Evolutionary conservation across 2,888 invertebrate species (phyloP), one percentile per base, ranked within the genome.

Genomic region (Orchesellides sinensis): DNA sequence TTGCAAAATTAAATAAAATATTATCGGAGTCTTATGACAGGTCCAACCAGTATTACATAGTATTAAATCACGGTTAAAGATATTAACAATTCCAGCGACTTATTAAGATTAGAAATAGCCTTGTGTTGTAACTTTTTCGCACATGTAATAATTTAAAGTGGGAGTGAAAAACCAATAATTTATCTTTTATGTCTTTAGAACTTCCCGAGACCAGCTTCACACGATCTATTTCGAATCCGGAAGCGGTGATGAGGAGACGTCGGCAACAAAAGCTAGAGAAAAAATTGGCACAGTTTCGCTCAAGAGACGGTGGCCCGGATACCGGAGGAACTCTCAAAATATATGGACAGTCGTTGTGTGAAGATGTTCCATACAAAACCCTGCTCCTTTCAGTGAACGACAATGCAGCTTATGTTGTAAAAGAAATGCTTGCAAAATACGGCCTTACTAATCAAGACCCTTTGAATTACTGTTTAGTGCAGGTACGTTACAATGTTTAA

Each of bases 331-430:
- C 96, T 2, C 91, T 97, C 56, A 96, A 96, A 90, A 98, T 99
- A 88, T 99, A 99, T 91, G 99, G 99, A 52, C 97, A 98, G 90
- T 96, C 98, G 17, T 92, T 99, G 52, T 96, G 97, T 89, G 95
- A 96, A 88, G 98, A 98, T 91, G 98, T 98, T 89, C 99, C 99
- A 66, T 99, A 99, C 92, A 99, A 99, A 92, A 99, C 99, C 6
- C 92, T 99, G 73, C 92, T 99, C 88, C 92, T 99, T 86, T 98
- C 98, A 19, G 95, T 98, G 72, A 93, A 96, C 83, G 99, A 99
- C 91, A 94, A 95, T 73, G 98, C 98, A 10, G 95, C 95, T 68
- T 94, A 94, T 88, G 98, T 99, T 72, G 96, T 99, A 72, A 93
- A 95, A 86, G 98, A 99, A 92, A 98, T 99, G 93, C 93, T 99